These are phyloP conservation scores for Alosa sapidissima DNA, from an alignment of 2,797 vertebrate species.

Conservation along the genomic window DNA sequence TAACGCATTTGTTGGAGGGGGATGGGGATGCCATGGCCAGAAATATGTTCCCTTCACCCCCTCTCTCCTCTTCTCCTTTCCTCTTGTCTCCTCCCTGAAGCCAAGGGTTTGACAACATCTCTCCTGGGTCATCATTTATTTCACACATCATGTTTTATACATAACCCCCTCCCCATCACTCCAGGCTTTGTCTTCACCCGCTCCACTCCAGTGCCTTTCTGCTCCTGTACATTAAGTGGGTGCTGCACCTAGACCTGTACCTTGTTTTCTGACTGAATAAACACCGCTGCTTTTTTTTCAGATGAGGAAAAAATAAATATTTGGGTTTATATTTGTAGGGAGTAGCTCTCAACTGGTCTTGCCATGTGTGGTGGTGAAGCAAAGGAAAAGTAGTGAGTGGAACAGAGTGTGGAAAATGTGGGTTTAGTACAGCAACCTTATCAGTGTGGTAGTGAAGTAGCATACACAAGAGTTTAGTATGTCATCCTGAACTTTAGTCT, in stretches of 20 bases:
- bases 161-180: slow-evolving; percentile 20
- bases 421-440: neutral
- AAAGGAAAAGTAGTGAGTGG: neutral
- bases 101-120: neutral
- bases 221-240: neutral
- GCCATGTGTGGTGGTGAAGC: neutral
- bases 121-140: slow-evolving; percentile 38
- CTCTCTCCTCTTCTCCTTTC: neutral
- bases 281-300: neutral
- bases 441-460: neutral
- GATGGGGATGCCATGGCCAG: slow-evolving; percentile 13
- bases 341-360: neutral
- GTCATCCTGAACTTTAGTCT: neutral
- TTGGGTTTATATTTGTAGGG: neutral
- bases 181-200: neutral
- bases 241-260: neutral
- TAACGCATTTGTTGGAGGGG: slow-evolving; percentile 32
- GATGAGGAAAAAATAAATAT: neutral
- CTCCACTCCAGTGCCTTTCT: slow-evolving; percentile 18
- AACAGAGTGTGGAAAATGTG: neutral
- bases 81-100: neutral
- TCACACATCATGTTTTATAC: slow-evolving; percentile 42
- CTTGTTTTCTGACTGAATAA: neutral
- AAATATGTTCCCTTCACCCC: neutral
- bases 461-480: neutral